These are phyloP conservation scores for Arctocebus calabarensis DNA, from an alignment of 2,797 vertebrate species.

Conservation along the genomic window DNA sequence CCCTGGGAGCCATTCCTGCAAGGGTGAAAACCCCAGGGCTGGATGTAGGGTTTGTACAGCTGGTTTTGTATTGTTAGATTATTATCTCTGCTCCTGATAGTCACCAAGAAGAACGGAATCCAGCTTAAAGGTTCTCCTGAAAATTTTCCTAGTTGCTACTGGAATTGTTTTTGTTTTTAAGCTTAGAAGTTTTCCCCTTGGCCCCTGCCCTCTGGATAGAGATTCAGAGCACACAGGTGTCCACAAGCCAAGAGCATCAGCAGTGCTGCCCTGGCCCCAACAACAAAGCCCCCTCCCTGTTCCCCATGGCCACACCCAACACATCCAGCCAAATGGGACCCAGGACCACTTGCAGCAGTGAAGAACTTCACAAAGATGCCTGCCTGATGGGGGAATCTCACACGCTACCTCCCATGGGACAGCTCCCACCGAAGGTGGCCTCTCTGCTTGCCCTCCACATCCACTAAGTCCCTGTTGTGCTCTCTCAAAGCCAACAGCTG, in stretches of 20 bases:
- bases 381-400: neutral
- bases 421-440: neutral
- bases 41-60: neutral
- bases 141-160: neutral
- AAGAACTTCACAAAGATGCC: neutral
- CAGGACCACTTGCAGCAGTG: accelerated
- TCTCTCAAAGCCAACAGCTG: neutral
- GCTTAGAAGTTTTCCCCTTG: neutral
- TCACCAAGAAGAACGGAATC: neutral
- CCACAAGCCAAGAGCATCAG: accelerated
- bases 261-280: neutral
- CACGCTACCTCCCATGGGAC: neutral
- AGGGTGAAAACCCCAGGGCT: neutral
- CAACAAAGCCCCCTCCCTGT: neutral
- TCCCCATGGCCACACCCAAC: neutral
- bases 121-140: neutral
- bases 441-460: neutral
- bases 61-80: neutral
- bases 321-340: neutral
- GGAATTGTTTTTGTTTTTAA: neutral
- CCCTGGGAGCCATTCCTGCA: neutral
- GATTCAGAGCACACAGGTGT: neutral
- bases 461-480: neutral
- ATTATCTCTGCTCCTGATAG: neutral
- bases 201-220: neutral